Evolutionary conservation across 2,797 vertebrate species (phyloP).

Genomic region (Chloroceryle inda): DNA sequence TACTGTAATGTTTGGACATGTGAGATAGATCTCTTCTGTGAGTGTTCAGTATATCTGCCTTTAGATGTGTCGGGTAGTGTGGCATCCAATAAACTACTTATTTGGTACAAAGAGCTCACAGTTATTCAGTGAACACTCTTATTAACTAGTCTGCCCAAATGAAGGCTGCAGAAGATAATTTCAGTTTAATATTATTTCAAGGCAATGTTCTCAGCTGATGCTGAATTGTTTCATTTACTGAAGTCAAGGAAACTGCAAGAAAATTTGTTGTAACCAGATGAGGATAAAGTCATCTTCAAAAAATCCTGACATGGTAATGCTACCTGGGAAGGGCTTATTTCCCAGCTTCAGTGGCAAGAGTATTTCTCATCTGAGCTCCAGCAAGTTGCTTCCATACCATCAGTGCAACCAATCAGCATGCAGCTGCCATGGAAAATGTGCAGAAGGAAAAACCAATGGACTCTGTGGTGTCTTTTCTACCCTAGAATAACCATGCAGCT

Average conservation of each 20-base stretch:
- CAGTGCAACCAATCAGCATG: neutral
- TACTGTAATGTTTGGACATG: neutral
- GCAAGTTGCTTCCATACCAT: neutral
- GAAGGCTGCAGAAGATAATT: neutral
- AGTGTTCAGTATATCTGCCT: neutral
- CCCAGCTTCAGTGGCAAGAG: neutral
- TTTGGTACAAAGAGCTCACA: neutral
- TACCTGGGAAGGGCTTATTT: neutral
- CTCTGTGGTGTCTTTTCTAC: rapidly evolving
- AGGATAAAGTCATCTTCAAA: neutral
- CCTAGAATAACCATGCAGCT: neutral
- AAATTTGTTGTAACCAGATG: neutral
- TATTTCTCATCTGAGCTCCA: neutral
- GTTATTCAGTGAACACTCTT: neutral
- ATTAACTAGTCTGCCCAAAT: neutral
- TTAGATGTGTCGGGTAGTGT: neutral
- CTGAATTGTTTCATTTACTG: neutral
- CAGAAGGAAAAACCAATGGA: neutral
- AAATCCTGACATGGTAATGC: neutral
- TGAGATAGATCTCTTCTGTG: neutral
- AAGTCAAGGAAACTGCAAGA: neutral
- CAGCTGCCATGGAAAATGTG: neutral
- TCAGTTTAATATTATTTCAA: neutral
- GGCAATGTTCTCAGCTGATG: neutral
- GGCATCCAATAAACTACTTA: neutral